A percentile compares a stretch with the other conserved stretches of the same genome.
phyloP scores from a whole-genome alignment of 1,140 invertebrate species.

The Pogonognathellus flavescens region DNA sequence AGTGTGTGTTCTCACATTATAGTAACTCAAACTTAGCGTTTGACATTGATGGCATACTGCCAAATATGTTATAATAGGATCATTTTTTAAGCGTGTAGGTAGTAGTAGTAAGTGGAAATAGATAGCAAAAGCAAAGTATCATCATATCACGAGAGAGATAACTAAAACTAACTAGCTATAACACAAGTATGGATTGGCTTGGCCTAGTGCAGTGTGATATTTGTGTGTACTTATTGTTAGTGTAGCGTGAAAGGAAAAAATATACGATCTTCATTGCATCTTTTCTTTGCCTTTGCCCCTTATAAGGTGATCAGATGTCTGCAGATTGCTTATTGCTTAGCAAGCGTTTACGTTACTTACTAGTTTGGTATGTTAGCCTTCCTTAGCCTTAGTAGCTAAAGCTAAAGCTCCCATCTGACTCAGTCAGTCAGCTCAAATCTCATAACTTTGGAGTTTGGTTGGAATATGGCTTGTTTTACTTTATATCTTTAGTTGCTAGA shows the following conservation, averaged over 20 bases:
- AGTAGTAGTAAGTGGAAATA: not conserved
- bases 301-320: constrained; percentile 45
- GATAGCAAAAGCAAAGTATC: not conserved
- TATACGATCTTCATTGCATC: constrained; percentile 28
- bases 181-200: not conserved
- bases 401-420: not conserved
- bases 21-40: constrained; percentile 24
- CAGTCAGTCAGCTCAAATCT: not conserved
- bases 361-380: constrained; percentile 25
- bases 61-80: constrained; percentile 52
- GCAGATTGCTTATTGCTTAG: not conserved
- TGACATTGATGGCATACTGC: constrained; percentile 48
- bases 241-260: constrained; percentile 38
- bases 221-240: constrained; percentile 41
- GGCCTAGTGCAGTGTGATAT: constrained; percentile 17
- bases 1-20: not conserved
- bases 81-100: constrained; percentile 25
- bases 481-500: constrained; percentile 27
- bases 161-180: constrained; percentile 15
- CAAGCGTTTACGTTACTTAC: not conserved
- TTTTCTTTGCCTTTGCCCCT: constrained; percentile 20
- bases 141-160: not conserved
- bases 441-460: not conserved
- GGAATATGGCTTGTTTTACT: not conserved
- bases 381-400: not conserved